Evolutionary conservation across 1,140 invertebrate species (phyloP).

Genomic region (Psix sp.): DNA sequence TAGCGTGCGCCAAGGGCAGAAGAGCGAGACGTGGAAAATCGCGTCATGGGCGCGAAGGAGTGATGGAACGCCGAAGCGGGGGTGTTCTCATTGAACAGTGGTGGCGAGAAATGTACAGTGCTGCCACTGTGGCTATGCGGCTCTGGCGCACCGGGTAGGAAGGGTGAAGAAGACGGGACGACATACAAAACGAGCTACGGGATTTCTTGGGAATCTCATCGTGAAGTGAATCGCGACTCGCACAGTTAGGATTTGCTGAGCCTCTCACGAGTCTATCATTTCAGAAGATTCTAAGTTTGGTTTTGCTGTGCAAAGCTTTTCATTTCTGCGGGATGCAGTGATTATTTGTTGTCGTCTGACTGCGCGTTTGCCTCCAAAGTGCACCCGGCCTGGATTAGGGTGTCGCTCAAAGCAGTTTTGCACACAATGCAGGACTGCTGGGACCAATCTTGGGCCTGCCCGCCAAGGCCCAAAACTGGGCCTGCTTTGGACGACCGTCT

Average conservation of each 20-base stretch:
- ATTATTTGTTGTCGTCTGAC: conserved; percentile 7
- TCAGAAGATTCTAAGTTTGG: no score
- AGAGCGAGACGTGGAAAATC: conserved; percentile 6
- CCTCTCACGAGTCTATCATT: no score
- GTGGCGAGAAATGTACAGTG: conserved; percentile 68
- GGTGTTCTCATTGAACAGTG: conserved; percentile 65
- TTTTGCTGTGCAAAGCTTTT: no score
- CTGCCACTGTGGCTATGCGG: conserved; percentile 67
- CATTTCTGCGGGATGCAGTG: conserved; percentile 1
- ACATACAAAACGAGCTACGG: conserved; percentile 37
- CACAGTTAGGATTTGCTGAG: no score
- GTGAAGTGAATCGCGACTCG: conserved; percentile 3
- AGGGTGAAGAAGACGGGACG: conserved; percentile 53
- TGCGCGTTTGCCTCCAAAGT: neutral
- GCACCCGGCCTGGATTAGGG: conserved; percentile 58
- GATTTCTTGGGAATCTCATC: conserved; percentile 16
- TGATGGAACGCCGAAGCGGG: neutral
- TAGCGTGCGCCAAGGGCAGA: neutral
- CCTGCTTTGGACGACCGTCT: neutral
- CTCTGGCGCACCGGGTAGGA: conserved; percentile 60
- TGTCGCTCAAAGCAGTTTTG: conserved; percentile 19
- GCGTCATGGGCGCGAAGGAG: neutral
- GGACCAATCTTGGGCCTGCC: neutral
- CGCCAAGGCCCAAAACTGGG: conserved; percentile 5
- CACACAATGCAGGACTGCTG: neutral